Evolutionary conservation across 2,888 invertebrate genomes (phyloP).

Genomic region (Acleris laterana): DNA sequence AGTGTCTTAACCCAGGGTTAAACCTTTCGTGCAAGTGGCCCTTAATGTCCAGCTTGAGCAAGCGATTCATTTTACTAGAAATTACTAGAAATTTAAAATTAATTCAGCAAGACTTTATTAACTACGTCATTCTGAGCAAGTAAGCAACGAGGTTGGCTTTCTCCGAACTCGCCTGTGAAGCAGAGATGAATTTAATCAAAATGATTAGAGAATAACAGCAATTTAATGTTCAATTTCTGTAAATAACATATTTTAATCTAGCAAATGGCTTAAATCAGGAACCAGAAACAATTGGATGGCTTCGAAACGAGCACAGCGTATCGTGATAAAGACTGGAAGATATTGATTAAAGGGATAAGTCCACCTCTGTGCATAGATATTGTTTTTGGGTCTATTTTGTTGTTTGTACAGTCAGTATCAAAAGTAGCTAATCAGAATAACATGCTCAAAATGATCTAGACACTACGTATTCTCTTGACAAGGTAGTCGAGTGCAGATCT

Average conservation of each 20-base stretch:
- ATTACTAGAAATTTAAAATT: background rate
- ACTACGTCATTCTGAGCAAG: constrained; percentile 5
- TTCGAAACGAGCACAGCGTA: constrained; percentile 44
- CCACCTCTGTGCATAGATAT: too few species aligned
- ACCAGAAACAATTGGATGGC: constrained; percentile 50
- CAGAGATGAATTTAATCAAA: constrained; percentile 35
- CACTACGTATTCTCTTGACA: too few species aligned
- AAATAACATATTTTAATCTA: constrained; percentile 51
- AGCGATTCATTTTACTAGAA: background rate
- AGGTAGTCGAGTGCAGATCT: too few species aligned
- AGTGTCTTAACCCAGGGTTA: too few species aligned
- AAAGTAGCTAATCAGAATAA: too few species aligned
- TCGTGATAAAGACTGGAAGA: constrained; percentile 42
- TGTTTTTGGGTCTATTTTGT: too few species aligned
- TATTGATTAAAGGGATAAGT: too few species aligned
- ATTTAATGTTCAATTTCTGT: constrained; percentile 49
- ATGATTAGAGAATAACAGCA: constrained; percentile 23
- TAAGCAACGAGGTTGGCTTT: constrained; percentile 12
- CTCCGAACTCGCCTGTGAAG: constrained; percentile 5
- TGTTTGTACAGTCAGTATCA: too few species aligned
- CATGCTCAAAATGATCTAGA: too few species aligned
- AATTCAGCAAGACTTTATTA: constrained; percentile 1
- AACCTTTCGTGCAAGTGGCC: too few species aligned
- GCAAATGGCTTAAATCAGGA: constrained; percentile 48
- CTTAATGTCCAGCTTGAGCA: background rate